Conservation (phyloP, 2,113 vertebrate species). For the Hypanus sabinus region DNA sequence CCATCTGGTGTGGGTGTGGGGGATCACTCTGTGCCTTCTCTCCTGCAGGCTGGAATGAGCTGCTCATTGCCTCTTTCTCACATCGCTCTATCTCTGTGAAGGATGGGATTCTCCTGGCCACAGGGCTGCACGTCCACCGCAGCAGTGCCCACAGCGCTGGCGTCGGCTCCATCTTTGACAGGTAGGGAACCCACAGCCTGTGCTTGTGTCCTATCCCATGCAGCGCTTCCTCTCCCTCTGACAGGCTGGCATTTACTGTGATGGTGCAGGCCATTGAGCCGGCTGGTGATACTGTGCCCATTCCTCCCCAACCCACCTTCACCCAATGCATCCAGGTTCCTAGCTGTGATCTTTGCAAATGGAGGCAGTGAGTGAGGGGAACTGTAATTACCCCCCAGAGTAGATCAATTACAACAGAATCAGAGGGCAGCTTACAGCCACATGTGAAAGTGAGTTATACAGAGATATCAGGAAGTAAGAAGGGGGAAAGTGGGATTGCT, state of each 20-base stretch:
- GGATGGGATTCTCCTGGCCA: constrained; percentile 88
- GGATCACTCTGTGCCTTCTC: background rate
- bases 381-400: too few relatives aligned
- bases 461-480: too few relatives aligned
- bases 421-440: too few relatives aligned
- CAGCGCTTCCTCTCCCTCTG: background rate
- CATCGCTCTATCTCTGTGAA: constrained; percentile 89
- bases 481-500: too few relatives aligned
- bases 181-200: constrained; percentile 50
- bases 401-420: too few relatives aligned
- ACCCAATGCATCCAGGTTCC: too few relatives aligned
- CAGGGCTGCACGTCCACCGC: constrained; percentile 82
- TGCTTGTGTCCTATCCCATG: too few relatives aligned
- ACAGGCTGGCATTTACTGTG: background rate
- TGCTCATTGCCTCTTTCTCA: constrained; percentile 91
- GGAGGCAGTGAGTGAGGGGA: background rate
- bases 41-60: constrained; percentile 81
- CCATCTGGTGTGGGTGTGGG: background rate
- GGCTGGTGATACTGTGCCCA: too few relatives aligned
- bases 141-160: constrained; percentile 91
- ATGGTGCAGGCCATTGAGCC: too few relatives aligned
- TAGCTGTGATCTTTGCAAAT: background rate
- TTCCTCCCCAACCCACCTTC: background rate
- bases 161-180: constrained; percentile 91
- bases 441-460: too few relatives aligned